These are phyloP conservation scores for Phasia obesa DNA, from an alignment of 2,888 invertebrate genomes.

Conservation along the genomic window DNA sequence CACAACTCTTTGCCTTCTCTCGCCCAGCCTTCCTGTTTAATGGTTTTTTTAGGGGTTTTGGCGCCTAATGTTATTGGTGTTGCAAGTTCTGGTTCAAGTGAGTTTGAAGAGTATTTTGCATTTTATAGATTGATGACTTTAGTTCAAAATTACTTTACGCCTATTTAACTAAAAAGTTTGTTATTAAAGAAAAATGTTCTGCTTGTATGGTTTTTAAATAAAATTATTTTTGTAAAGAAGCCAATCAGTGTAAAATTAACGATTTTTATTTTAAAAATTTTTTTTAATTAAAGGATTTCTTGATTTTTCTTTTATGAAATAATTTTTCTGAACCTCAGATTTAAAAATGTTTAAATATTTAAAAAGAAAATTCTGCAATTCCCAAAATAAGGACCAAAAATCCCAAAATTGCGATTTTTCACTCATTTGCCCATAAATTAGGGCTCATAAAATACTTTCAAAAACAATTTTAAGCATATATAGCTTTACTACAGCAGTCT, in stretches of 20 bases:
- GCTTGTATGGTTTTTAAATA: constrained; percentile 44
- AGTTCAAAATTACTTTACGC: constrained; percentile 65
- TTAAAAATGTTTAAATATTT: too few relatives aligned
- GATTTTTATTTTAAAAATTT: constrained; percentile 6
- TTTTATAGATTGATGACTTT: constrained; percentile 65
- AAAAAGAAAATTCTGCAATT: too few relatives aligned
- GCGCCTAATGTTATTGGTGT: constrained; percentile 50
- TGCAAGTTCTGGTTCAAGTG: neutral
- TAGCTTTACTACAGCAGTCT: too few relatives aligned
- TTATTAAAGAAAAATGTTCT: constrained; percentile 61
- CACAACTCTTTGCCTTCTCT: neutral
- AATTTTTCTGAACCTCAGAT: too few relatives aligned
- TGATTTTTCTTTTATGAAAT: too few relatives aligned
- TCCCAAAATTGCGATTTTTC: too few relatives aligned
- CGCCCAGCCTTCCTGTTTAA: neutral
- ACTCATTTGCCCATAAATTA: too few relatives aligned
- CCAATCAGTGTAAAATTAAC: constrained; percentile 17
- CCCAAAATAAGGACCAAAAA: too few relatives aligned
- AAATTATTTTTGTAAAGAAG: neutral
- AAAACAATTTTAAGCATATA: too few relatives aligned
- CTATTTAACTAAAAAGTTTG: constrained; percentile 65
- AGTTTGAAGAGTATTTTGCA: neutral
- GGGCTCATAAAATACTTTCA: too few relatives aligned
- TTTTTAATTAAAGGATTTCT: too few relatives aligned
- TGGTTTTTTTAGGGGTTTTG: constrained; percentile 53